These are phyloP conservation scores for Columba janthina DNA, from an alignment of 2,113 vertebrate genomes.

Conservation along the genomic window DNA sequence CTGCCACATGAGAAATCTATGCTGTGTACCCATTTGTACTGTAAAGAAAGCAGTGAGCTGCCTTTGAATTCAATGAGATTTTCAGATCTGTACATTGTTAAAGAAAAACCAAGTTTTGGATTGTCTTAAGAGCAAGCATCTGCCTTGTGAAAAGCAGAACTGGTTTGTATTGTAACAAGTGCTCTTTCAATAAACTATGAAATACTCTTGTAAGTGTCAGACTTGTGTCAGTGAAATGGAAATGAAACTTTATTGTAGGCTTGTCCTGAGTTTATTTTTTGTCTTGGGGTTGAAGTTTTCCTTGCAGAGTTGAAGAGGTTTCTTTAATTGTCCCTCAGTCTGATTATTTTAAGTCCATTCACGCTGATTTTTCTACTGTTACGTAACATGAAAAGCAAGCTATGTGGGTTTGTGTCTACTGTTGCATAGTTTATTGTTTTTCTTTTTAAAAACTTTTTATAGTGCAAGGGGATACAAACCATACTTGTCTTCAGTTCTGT, in stretches of 20 bases:
- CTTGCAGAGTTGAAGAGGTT: background rate
- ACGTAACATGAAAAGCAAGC: background rate
- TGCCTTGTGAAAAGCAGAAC: constrained; percentile 73
- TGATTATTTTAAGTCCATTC: background rate
- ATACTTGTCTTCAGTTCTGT: background rate
- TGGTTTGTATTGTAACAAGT: constrained; percentile 77
- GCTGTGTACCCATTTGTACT: constrained; percentile 67
- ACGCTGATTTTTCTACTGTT: background rate
- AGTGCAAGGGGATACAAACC: background rate
- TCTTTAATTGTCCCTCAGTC: background rate
- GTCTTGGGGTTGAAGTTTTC: background rate
- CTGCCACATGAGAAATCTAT: constrained; percentile 63
- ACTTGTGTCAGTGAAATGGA: constrained; percentile 47
- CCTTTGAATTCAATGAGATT: constrained; percentile 65
- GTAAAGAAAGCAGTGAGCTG: constrained; percentile 71
- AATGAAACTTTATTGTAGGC: background rate
- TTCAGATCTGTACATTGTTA: constrained; percentile 52
- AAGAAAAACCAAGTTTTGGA: constrained; percentile 45
- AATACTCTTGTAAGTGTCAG: constrained; percentile 71
- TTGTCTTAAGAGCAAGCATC: constrained; percentile 67
- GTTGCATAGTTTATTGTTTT: background rate
- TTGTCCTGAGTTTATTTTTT: background rate
- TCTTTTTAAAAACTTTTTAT: background rate
- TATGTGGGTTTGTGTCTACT: background rate
- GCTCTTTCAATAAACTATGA: constrained; percentile 76